Evolutionary conservation across 2,888 invertebrate genomes (phyloP), one percentile per base, ranked within the genome.

Genomic region (Pristionchus entomophagus): DNA sequence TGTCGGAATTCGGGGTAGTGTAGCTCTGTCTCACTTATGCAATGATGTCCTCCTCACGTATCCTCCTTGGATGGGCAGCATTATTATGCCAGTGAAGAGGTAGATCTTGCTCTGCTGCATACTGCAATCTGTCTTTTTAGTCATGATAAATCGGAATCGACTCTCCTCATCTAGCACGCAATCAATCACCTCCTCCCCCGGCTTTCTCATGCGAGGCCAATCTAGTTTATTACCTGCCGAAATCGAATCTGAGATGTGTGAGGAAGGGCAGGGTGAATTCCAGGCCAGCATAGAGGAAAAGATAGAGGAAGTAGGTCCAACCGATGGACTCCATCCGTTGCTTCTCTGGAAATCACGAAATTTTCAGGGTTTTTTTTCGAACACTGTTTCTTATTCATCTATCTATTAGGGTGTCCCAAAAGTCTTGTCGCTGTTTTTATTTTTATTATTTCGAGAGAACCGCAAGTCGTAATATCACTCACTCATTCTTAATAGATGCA

Each of bases 31-130:
- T 86, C 32, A 91, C 91, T 91, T 96, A 95, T 81, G 96, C 95
- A 96, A 95, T 14, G 96, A 96, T 59, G 98, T 95, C 86, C 96
- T 95, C 86, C 98, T 95, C 0, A 97, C 97, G 93, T 96, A 97
- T 4, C 96, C 96, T 65, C 98, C 94, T 95, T 98, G 97, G 85
- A 97, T 95, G 73, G 96, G 90, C 26, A 97, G 96, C 99, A 99
- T 99, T 86, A 96, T 95, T 69, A 97, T 91, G 94, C 98, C 99
- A 92, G 97, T 97, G 86, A 96, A 96, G 91, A 98, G 95, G 94
- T 98, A 99, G 97, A 99, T 97, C 95, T 96, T 97, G 10, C 99
- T 99, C 94, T 99, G 99, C 94, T 98, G 96, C 96, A 97, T 97
- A 77, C 97, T 97, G 86, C 86, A 94, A 82, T 32, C 3, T 29